Percentiles rank a stretch among this genome's conserved stretches.
These are phyloP conservation scores for Aphelocoma coerulescens DNA, from an alignment of 2,113 vertebrate species.

Conservation along the genomic window DNA sequence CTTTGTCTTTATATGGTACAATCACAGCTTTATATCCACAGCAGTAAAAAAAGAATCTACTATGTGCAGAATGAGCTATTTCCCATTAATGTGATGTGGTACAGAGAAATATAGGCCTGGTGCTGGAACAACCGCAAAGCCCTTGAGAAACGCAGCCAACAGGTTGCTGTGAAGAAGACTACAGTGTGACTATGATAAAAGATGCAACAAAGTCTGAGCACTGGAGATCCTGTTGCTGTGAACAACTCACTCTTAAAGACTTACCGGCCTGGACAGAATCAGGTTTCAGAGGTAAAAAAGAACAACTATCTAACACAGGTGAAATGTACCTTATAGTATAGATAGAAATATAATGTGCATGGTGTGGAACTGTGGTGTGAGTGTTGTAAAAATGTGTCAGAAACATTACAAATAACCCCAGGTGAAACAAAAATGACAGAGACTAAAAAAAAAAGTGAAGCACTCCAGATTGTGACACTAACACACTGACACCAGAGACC, in stretches of 20 bases:
- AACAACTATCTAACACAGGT: background rate
- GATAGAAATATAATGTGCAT: background rate
- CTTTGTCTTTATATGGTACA: background rate
- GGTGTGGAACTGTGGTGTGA: background rate
- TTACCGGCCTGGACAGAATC: background rate
- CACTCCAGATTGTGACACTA: background rate
- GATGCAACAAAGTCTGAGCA: background rate
- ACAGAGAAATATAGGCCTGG: background rate
- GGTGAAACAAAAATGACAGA: background rate
- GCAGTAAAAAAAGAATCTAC: background rate
- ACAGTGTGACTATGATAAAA: background rate
- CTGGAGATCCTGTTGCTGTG: background rate
- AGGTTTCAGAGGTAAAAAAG: background rate
- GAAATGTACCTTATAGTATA: background rate
- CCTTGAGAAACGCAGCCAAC: background rate
- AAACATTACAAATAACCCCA: background rate
- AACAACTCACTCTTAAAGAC: background rate
- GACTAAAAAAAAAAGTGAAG: background rate
- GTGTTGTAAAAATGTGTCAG: background rate
- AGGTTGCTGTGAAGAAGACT: background rate
- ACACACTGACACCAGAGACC: background rate
- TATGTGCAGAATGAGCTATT: background rate
- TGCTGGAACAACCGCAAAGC: background rate
- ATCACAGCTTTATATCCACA: background rate
- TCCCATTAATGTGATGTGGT: rapidly evolving